Conservation (phyloP, 2,113 vertebrate genomes). For the Bos taurus region ARS-UCD2.0 NC_037338.1:4861001-4861500, state of each 20-base stretch:
- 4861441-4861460: neutral
- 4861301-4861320: neutral
- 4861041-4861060: too few relatives aligned
- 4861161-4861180: too few relatives aligned
- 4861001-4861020: too few relatives aligned
- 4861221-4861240: neutral
- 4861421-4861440: neutral
- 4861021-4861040: too few relatives aligned
- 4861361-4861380: neutral
- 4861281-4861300: neutral
- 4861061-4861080: too few relatives aligned
- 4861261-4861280: neutral
- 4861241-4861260: fast-evolving
- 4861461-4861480: neutral
- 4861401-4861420: neutral
- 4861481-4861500: neutral
- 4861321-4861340: neutral
- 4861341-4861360: neutral
- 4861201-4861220: neutral
- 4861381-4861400: neutral
- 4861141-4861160: too few relatives aligned
- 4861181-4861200: neutral
- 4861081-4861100: too few relatives aligned
- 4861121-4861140: too few relatives aligned
- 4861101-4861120: too few relatives aligned